Evolutionary conservation across 2,797 vertebrate species (phyloP), one percentile per base, ranked within the genome.

Genomic region (Thripadectes ignobilis): DNA sequence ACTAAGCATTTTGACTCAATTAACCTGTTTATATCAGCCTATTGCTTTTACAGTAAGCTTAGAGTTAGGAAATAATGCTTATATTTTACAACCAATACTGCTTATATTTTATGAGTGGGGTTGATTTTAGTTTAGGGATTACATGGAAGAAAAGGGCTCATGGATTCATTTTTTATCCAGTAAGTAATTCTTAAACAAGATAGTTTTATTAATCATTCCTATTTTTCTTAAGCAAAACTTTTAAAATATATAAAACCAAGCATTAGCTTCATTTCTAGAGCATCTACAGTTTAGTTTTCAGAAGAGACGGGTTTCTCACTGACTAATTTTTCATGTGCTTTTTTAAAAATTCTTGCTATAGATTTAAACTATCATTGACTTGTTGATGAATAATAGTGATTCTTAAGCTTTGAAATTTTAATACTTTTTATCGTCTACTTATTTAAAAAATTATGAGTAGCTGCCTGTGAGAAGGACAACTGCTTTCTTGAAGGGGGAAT

Each of bases 401-500:
- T 6, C 0, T 74, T 85, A 71, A 80, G 45, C 48, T 91, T 80
- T 46, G 79, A 80, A 59, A 29, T 54, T 12, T 19, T 59, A 55
- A 49, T 73, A n/a, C 4, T 24, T 61, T 57, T 76, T 46, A 39
- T 20, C 15, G 49, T 83, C 23, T 46, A 12, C 77, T 77, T 73
- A 21, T 22, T 77, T 80, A 7, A 34, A 82, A 74, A 89, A 75
- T 54, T 4, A 32, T 10, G 7, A 71, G 32, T 85, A 85, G 69
- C 62, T 89, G 66, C 32, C 73, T 81, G 58, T 38, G 66, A 95
- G 77, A 94, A 82, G 73, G 58, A 62, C 62, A 54, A 43, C 76
- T 89, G 62, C 83, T 79, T 92, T 85, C 51, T 83, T 81, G 62
- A 91, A 91, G 55, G 55, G 73, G 81, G 65, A 78, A 81, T 89